Conservation (phyloP, 2,888 invertebrate genomes). For the Papilio gigon region DNA sequence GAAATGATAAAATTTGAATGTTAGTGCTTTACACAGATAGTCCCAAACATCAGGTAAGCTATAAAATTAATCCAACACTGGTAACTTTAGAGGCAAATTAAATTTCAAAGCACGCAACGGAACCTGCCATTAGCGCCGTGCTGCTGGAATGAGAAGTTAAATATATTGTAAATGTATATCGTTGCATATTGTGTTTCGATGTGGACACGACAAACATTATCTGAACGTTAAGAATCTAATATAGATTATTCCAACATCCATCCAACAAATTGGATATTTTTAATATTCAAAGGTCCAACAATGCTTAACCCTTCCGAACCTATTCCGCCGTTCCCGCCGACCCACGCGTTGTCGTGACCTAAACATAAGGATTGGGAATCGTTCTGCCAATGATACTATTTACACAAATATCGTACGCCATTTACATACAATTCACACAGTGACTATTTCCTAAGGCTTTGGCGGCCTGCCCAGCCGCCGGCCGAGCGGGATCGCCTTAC, state of each 20-base stretch:
- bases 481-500: constrained; percentile 37
- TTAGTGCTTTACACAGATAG: background rate
- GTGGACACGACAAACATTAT: no score
- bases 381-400: background rate
- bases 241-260: no score
- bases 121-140: constrained; percentile 12
- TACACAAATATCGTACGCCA: constrained; percentile 24
- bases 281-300: constrained; percentile 1
- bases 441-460: constrained; percentile 44
- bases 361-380: background rate
- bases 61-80: background rate
- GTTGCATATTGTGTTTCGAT: background rate
- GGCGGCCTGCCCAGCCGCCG: constrained; percentile 47
- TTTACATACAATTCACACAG: constrained; percentile 44
- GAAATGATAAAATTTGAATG: background rate
- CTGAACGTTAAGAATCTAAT: no score
- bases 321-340: background rate
- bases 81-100: background rate
- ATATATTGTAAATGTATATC: background rate
- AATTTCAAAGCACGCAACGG: constrained; percentile 16
- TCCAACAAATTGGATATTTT: background rate
- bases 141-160: constrained; percentile 18
- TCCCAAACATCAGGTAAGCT: background rate
- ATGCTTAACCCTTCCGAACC: constrained; percentile 1
- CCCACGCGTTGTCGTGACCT: background rate